Evolutionary conservation across 2,113 vertebrate species (phyloP), one percentile per base, ranked within the genome.

Genomic region (Tyto alba): DNA sequence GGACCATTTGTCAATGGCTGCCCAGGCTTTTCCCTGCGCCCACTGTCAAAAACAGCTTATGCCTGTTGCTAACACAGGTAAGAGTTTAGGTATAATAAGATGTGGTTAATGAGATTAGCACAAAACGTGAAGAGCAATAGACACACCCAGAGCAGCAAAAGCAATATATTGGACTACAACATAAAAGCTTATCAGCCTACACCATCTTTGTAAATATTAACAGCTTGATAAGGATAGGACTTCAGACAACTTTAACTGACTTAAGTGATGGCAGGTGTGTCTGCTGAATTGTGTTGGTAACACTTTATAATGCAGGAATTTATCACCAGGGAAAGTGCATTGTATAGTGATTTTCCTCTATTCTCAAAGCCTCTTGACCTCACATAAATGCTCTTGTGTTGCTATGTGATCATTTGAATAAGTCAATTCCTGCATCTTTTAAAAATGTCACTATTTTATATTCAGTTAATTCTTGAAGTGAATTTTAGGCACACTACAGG

Each of bases 61-160:
- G 13, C 64, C 81, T 27, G 15, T 77, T 85, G 66, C 77, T 85
- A 89, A 85, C 0, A 1, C 69, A 75, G 73, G 79, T 34, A 57
- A 75, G 29, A 88, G 29, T 77, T 75, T 12, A 88, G 22, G 75
- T 72, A 64, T 34, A 89, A 15, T 63, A 75, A 95, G 2, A 91
- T 34, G 63, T 52, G 57, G 81, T 71, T 93, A 94, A 89, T 76
- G 77, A 92, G 75, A 90, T 82, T 85, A 94, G 34, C 40, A 82
- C 69, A 25, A 81, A 86, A 93, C 4, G 2, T 14, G 72, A 92
- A 69, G 13, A 82, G 74, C 87, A 59, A 77, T 1, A 76, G 55
- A 69, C 91, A 94, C 95, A 90, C 93, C 91, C 74, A 83, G 73
- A 84, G 67, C 48, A 85, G 71, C 74, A 76, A 85, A 85, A 82